Percentiles rank a stretch among this genome's conserved stretches.
phyloP scores from a whole-genome alignment of 2,113 vertebrate species.

The Poecile atricapillus region DNA sequence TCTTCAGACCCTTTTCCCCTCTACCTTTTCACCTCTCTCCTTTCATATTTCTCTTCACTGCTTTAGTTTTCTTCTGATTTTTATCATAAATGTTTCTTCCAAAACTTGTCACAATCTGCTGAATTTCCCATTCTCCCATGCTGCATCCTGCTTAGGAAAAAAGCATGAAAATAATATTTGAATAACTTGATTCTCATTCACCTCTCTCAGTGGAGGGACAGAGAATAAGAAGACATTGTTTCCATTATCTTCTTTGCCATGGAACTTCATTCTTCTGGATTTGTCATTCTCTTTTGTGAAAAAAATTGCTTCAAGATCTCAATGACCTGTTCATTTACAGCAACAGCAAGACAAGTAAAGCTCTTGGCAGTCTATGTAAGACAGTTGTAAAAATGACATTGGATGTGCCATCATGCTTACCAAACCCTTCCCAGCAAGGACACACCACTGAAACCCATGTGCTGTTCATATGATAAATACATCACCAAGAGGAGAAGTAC shows the following conservation, averaged over 20 bases:
- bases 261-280: neutral
- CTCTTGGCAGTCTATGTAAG: neutral
- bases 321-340: neutral
- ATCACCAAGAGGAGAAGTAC: neutral
- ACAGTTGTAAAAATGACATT: neutral
- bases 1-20: neutral
- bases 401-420: accelerated
- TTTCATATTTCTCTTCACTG: neutral
- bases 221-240: neutral
- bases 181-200: neutral
- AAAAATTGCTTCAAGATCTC: neutral
- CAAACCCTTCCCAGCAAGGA: neutral
- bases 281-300: neutral
- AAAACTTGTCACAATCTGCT: neutral
- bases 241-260: neutral
- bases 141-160: neutral
- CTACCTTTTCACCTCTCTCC: neutral
- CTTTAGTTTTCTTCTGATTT: neutral
- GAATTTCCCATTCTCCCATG: neutral
- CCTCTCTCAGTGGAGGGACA: neutral
- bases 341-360: neutral
- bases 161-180: neutral
- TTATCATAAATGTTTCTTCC: neutral
- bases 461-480: neutral
- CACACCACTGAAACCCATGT: neutral